These are phyloP conservation scores for Aphelenchoides avenae DNA, from an alignment of 1,140 invertebrate species.

Conservation along the genomic window DNA sequence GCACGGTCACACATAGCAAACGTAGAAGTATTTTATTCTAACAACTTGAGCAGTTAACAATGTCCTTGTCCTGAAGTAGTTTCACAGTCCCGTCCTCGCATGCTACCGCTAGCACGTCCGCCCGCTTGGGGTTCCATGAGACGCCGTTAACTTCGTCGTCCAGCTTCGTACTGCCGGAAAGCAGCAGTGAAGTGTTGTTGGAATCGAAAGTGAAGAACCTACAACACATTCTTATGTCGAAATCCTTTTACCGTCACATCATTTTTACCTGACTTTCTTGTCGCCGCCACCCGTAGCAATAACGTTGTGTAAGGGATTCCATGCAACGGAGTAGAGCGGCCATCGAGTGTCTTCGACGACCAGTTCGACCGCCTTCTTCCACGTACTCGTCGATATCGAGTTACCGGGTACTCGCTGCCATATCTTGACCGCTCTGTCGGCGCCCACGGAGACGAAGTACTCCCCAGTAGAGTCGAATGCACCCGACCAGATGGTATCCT, in stretches of 20 bases:
- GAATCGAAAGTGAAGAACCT: too few species aligned
- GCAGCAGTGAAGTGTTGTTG: too few species aligned
- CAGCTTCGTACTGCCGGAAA: too few species aligned
- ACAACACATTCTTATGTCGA: too few species aligned
- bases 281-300: conserved; percentile 31
- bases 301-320: conserved; percentile 22
- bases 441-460: conserved; percentile 67
- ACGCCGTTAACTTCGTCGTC: conserved; percentile 91
- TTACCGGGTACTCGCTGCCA: conserved; percentile 1
- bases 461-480: conserved; percentile 78
- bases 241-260: too few species aligned
- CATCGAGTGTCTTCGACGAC: conserved; percentile 38
- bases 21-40: conserved; percentile 5
- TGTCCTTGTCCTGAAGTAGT: conserved; percentile 69
- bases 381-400: background rate
- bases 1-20: background rate
- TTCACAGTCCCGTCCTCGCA: conserved; percentile 88
- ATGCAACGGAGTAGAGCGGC: conserved; percentile 45
- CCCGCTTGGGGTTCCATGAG: conserved; percentile 77
- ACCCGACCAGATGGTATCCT: conserved; percentile 73
- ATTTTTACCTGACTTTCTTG: too few species aligned
- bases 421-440: conserved; percentile 68
- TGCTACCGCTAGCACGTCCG: conserved; percentile 76
- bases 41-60: conserved; percentile 1
- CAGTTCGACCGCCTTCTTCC: background rate